Base-by-base conservation (phyloP, 92 coral and sea anemone species). In the Diadumene lineata region DNA sequence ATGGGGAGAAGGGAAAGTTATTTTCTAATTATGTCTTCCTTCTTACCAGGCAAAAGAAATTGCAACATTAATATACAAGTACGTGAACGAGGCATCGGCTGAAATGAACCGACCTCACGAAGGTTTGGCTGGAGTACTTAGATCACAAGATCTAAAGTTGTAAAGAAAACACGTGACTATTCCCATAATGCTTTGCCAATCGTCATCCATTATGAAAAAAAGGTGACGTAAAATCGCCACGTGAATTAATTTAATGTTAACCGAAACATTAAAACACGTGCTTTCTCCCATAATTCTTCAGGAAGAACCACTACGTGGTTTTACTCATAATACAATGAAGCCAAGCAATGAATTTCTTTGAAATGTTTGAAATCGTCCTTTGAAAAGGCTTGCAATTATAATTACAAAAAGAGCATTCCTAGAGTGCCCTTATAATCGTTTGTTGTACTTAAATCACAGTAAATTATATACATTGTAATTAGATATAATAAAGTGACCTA, bases 1-100 rank as follows among this genome's bases (percentile, higher is more conserved):
- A 66, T 30, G 15, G 24, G 46, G 56, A 30, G 34, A 31, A 8
- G 17, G 15, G 11, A 32, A 60, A 61, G 1, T 25, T 57, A 23
- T 10, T 23, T 64, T 57, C 32, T 33, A 4, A 24, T n/a, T n/a
- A n/a, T 34, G 34, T 43, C 19, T 2, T 23, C 62, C 65, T 29
- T 23, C 58, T 53, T 53, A 9, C 50, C 25, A 87, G 92, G 92
- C 88, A 27, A 87, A 87, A 50, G 92, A 87, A 56, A 83, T 87
- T 32, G 87, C 92, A 33, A 81, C 57, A 21, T 69, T 87, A 50
- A 79, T 87, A 34, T 83, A 73, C 72, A 79, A 72, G 28, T 87
- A 83, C 69, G 92, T 83, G 25, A 73, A 78, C 26, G 29, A 56
- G 51, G 60, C 64, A 48, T 73, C 92, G 11, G 78, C 51, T 33